Evolutionary conservation across 2,113 vertebrate species (phyloP).

Genomic region (Cygnus buccinator): DNA sequence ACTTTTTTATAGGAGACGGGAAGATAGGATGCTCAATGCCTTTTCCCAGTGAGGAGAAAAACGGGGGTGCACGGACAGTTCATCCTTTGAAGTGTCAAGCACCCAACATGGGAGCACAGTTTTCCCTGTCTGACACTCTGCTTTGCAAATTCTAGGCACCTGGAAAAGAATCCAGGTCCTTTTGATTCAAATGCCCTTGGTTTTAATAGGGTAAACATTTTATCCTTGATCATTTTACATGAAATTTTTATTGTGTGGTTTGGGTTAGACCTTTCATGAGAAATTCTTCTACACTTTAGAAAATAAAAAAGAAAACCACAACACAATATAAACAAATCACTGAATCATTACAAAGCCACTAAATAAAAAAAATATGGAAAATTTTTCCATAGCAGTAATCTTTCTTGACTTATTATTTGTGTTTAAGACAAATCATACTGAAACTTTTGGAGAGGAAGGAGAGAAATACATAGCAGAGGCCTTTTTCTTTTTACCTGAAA

Average conservation of each 20-base stretch:
- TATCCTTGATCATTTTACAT: background rate
- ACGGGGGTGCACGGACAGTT: background rate
- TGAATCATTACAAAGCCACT: background rate
- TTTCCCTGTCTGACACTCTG: background rate
- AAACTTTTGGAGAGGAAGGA: background rate
- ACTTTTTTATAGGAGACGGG: background rate
- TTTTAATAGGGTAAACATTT: background rate
- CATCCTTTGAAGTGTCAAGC: background rate
- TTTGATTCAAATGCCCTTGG: background rate
- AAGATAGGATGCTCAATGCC: background rate
- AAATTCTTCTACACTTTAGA: background rate
- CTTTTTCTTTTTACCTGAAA: background rate
- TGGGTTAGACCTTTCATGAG: background rate
- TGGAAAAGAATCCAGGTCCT: background rate
- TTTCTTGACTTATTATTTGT: background rate
- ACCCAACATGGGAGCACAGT: background rate
- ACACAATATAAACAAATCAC: background rate
- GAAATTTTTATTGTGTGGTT: background rate
- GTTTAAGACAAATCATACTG: background rate
- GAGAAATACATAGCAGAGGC: background rate
- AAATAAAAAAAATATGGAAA: background rate
- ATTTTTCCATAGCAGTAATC: background rate
- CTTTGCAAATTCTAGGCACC: background rate
- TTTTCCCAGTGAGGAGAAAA: conserved; percentile 10
- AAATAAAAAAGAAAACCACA: background rate